Evolutionary conservation across 2,113 vertebrate genomes (phyloP).

Genomic region (Rhinolophus ferrumequinum): DNA sequence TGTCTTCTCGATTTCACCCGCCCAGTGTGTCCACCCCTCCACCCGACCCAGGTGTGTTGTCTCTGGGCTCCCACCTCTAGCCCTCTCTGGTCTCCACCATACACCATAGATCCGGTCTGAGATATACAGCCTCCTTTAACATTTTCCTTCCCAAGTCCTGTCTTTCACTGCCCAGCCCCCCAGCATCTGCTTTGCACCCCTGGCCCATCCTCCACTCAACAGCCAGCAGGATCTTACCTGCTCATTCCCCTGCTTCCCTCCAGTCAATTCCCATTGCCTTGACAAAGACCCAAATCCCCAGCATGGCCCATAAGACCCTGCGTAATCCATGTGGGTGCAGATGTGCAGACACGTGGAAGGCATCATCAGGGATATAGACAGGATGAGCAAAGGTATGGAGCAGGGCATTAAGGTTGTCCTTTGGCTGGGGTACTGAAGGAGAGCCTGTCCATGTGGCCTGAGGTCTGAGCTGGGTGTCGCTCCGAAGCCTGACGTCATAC

Average conservation of each 20-base stretch:
- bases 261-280: neutral
- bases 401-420: neutral
- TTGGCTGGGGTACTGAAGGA: neutral
- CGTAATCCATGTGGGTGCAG: neutral
- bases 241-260: neutral
- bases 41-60: neutral
- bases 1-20: neutral
- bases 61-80: neutral
- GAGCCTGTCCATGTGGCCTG: neutral
- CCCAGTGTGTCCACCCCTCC: neutral
- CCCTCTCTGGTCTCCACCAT: neutral
- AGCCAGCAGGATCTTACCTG: neutral
- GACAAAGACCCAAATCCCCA: neutral
- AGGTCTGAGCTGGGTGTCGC: neutral
- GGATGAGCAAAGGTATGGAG: neutral
- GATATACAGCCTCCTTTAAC: neutral
- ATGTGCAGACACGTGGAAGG: neutral
- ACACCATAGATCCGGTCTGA: neutral
- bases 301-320: neutral
- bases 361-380: neutral
- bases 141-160: neutral
- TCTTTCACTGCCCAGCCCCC: neutral
- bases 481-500: neutral
- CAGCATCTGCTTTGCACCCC: neutral
- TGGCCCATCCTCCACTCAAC: neutral